Evolutionary conservation across 2,113 vertebrate genomes (phyloP).

Genomic region (Gadus macrocephalus): DNA sequence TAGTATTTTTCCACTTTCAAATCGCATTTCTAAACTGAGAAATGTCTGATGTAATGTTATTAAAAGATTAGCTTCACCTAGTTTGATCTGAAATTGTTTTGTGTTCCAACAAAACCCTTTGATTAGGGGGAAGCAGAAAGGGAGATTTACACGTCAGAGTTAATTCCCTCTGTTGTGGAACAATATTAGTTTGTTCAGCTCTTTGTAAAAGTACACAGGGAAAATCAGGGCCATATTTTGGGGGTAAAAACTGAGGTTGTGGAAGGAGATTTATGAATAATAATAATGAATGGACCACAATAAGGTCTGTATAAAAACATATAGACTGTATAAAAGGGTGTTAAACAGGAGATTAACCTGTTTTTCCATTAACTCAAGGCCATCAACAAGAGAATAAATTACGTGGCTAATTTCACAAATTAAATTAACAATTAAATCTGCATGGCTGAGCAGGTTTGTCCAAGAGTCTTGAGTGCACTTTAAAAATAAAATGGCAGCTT

Average conservation of each 20-base stretch:
- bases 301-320: too few species aligned
- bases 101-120: slow-evolving; percentile 56
- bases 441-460: too few species aligned
- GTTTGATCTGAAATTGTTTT: slow-evolving; percentile 57
- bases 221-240: neutral
- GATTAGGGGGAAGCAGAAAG: slow-evolving; percentile 14
- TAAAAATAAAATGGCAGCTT: too few species aligned
- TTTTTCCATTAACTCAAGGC: too few species aligned
- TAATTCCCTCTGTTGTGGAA: slow-evolving; percentile 22
- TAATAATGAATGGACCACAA: too few species aligned
- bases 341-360: too few species aligned
- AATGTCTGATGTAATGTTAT: slow-evolving; percentile 66
- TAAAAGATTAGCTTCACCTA: slow-evolving; percentile 74
- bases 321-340: too few species aligned
- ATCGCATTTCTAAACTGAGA: slow-evolving; percentile 42
- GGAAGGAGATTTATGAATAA: neutral
- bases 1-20: too few species aligned
- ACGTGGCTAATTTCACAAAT: too few species aligned
- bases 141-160: slow-evolving; percentile 43
- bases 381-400: too few species aligned
- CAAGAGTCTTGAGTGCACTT: too few species aligned
- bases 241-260: neutral
- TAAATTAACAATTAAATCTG: too few species aligned
- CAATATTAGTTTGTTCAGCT: slow-evolving; percentile 15
- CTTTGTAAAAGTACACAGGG: slow-evolving; percentile 7